phyloP scores from a whole-genome alignment of 2,113 vertebrate genomes.

The Neofelis nebulosa region DNA sequence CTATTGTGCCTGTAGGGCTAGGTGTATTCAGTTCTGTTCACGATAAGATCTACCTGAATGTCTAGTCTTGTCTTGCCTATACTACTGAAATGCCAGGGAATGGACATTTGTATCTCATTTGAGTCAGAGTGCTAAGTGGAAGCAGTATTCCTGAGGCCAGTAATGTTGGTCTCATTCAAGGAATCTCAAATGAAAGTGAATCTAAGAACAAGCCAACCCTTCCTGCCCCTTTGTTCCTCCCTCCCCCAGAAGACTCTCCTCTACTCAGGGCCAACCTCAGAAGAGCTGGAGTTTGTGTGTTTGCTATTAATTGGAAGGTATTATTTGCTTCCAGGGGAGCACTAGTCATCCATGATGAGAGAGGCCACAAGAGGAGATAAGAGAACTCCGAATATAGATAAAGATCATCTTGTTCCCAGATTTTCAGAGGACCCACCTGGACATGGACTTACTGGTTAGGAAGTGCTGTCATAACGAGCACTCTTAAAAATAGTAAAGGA shows the following conservation, averaged over 20 bases:
- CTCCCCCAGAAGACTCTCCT: background rate
- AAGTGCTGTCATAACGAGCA: background rate
- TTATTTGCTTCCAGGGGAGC: background rate
- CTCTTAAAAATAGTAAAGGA: background rate
- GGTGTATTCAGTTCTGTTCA: background rate
- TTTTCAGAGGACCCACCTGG: background rate
- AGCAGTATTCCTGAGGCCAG: background rate
- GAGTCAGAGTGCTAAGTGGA: background rate
- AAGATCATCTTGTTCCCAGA: background rate
- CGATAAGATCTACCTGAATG: background rate
- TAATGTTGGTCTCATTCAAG: background rate
- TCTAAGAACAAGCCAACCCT: background rate
- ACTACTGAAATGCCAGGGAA: background rate
- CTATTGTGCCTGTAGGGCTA: background rate
- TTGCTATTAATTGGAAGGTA: background rate
- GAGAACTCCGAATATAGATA: background rate
- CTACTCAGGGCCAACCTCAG: background rate
- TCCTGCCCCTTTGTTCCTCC: too few relatives aligned
- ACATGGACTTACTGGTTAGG: background rate
- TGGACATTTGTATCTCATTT: background rate
- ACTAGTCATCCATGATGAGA: background rate
- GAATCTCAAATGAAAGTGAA: background rate
- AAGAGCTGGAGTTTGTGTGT: background rate
- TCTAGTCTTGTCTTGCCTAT: background rate
- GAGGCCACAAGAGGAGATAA: background rate